phyloP scores from a whole-genome alignment of 2,797 vertebrate species.

The Orientallactaga sibirica region DNA sequence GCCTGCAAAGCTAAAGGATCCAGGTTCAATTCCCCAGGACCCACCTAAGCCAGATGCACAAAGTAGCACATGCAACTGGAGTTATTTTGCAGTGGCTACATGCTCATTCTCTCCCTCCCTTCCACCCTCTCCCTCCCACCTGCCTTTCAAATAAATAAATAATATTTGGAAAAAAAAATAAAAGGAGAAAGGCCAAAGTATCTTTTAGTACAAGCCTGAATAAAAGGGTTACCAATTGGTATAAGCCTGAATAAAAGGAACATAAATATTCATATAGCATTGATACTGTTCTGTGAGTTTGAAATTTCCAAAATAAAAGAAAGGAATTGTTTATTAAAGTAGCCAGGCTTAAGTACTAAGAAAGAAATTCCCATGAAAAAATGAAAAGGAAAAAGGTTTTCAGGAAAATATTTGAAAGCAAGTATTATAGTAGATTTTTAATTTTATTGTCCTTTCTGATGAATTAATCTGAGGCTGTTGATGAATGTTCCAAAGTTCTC shows the following conservation, averaged over 20 bases:
- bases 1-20: too few relatives aligned
- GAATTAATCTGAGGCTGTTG: neutral
- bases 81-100: too few relatives aligned
- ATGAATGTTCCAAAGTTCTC: neutral
- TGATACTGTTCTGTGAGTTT: conserved; percentile 5
- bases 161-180: neutral
- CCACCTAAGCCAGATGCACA: too few relatives aligned
- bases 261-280: neutral
- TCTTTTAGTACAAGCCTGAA: too few relatives aligned
- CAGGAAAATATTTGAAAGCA: conserved; percentile 32
- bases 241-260: conserved; percentile 36
- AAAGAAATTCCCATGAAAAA: conserved; percentile 6
- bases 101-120: too few relatives aligned
- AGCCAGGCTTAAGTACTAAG: conserved; percentile 11
- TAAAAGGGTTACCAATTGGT: conserved; percentile 25
- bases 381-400: neutral
- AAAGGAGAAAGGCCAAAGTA: neutral
- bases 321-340: neutral
- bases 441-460: neutral
- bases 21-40: too few relatives aligned
- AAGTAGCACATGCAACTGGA: too few relatives aligned
- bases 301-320: conserved; percentile 37
- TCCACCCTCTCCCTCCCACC: too few relatives aligned
- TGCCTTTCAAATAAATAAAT: too few relatives aligned
- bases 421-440: neutral